Evolutionary conservation across 2,888 invertebrate genomes (phyloP), one percentile per base, ranked within the genome.

Genomic region (Elmis aenea): DNA sequence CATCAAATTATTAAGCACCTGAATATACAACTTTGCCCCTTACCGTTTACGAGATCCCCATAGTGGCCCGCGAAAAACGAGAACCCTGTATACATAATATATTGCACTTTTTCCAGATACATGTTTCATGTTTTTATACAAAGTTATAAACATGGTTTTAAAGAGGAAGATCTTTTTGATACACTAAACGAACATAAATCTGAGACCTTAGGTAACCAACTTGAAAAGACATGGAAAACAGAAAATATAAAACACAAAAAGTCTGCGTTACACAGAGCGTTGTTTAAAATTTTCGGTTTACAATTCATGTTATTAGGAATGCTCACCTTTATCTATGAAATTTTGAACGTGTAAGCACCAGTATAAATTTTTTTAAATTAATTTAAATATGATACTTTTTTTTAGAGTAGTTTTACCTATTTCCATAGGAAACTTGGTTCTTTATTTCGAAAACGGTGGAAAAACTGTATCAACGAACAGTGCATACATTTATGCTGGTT

Each of bases 401-500:
- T 59, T 32, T 40, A 67, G 67, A 37, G 50, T 62, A 30, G 48
- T 63, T 20, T 44, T 59, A 41, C 67, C 67, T 18, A 43, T 79
- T 45, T 76, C 77, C 54, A 73, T 83, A 42, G 77, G 81, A 37
- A 75, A 74, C 48, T 60, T 83, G 42, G 77, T 83, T 30, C 70
- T 75, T 26, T 81, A 72, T 66, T 83, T 81, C 66, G 71, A 72
- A 20, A 68, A 69, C 0, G 67, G 42, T n/a, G n/a, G n/a, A n/a
- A n/a, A n/a, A n/a, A n/a, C n/a, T n/a, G n/a, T n/a, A n/a, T n/a
- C n/a, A n/a, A n/a, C n/a, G n/a, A n/a, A n/a, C n/a, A n/a, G 82
- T 13, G 90, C 91, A 0, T 89, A 86, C 62, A 64, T 83, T 29
- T 88, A 85, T 62, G 87, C 88, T 1, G 75, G 71, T 0, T n/a